These are phyloP conservation scores for Psylliodes chrysocephalus DNA, from an alignment of 2,888 invertebrate species.

Conservation along the genomic window DNA sequence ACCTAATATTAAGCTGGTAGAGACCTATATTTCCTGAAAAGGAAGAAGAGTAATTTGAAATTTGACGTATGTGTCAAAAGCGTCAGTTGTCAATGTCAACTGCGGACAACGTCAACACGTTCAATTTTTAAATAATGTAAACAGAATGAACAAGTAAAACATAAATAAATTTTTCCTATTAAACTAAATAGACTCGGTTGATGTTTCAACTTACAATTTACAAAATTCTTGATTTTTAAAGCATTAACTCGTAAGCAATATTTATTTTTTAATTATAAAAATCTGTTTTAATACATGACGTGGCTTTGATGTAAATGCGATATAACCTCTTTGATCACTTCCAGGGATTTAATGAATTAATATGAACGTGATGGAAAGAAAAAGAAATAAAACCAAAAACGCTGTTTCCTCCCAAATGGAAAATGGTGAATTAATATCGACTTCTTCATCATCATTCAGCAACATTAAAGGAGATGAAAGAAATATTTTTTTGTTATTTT, in stretches of 20 bases:
- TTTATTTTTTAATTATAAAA: background rate
- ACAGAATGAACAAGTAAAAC: no score
- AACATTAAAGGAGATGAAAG: slow-evolving; percentile 76
- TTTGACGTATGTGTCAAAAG: no score
- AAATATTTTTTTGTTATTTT: slow-evolving; percentile 88
- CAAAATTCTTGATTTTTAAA: background rate
- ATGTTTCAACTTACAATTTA: background rate
- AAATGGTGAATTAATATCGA: slow-evolving; percentile 55
- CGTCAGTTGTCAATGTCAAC: no score
- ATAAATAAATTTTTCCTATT: no score
- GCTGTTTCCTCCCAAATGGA: slow-evolving; percentile 48
- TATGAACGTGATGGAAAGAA: slow-evolving; percentile 46
- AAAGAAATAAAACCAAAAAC: slow-evolving; percentile 37
- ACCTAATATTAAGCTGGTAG: no score
- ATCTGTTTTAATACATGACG: slow-evolving; percentile 34
- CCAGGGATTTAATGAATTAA: background rate
- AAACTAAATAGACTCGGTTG: no score
- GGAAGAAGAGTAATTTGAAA: no score
- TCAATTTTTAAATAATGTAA: no score
- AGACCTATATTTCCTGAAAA: no score
- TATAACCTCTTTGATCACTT: slow-evolving; percentile 29
- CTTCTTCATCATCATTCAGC: slow-evolving; percentile 33
- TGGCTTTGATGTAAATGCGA: slow-evolving; percentile 35
- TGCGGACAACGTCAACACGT: no score
- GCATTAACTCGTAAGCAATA: background rate